Percentiles rank a stretch among this genome's conserved stretches.
These are phyloP conservation scores for Dasypogon diadema DNA, from an alignment of 2,888 invertebrate species.

Conservation along the genomic window DNA sequence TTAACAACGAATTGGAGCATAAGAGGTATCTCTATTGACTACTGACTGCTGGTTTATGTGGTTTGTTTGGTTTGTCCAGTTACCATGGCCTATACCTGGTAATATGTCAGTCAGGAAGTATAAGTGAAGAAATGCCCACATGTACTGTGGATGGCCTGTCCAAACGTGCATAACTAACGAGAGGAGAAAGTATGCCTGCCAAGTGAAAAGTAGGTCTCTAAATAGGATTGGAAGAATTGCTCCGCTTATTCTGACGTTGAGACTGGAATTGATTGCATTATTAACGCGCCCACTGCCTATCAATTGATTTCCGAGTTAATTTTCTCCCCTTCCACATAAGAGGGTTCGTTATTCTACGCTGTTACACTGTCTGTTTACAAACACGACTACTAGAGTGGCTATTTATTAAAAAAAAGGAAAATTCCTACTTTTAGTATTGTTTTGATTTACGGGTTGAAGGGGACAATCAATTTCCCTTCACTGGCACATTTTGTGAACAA, in stretches of 20 bases:
- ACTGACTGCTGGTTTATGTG: neutral
- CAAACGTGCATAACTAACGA: neutral
- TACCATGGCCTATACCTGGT: constrained; percentile 20
- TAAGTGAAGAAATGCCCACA: neutral
- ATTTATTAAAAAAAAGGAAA: too few relatives aligned
- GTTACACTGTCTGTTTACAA: too few relatives aligned
- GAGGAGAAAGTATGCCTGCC: neutral
- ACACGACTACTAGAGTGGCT: too few relatives aligned
- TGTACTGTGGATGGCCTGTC: neutral
- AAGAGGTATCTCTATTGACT: too few relatives aligned
- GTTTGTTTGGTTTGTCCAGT: constrained; percentile 8
- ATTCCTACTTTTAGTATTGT: too few relatives aligned
- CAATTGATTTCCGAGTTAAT: neutral
- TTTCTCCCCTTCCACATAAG: neutral
- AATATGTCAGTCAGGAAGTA: neutral
- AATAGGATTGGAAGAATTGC: neutral
- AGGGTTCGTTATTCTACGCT: too few relatives aligned
- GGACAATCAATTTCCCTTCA: too few relatives aligned
- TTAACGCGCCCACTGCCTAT: neutral
- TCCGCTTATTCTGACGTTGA: neutral
- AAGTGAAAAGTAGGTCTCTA: neutral
- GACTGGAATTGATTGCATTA: neutral
- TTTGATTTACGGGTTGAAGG: too few relatives aligned
- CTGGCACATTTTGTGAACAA: too few relatives aligned
- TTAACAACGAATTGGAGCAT: too few relatives aligned